These are phyloP conservation scores for Aethes cnicana DNA, from an alignment of 2,888 invertebrate genomes.

Conservation along the genomic window DNA sequence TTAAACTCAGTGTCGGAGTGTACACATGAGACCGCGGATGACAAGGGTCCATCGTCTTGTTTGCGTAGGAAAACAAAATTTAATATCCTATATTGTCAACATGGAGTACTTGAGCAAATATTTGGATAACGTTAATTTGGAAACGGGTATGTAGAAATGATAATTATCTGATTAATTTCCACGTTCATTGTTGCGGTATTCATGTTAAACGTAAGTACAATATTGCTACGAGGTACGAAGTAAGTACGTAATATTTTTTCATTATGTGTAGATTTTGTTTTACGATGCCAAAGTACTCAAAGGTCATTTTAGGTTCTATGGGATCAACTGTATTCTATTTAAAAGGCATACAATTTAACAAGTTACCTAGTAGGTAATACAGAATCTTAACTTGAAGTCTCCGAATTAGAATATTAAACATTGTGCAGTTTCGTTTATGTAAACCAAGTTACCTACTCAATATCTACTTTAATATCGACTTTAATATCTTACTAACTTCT, in stretches of 20 bases:
- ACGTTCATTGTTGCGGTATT: not conserved
- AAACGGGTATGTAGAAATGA: conserved; percentile 22
- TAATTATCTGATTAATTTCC: conserved; percentile 33
- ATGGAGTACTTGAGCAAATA: conserved; percentile 45
- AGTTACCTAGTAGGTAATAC: too few relatives aligned
- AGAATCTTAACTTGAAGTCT: not conserved
- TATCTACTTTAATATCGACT: too few relatives aligned
- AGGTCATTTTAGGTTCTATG: not conserved
- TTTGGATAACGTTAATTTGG: conserved; percentile 15
- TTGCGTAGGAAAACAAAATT: conserved; percentile 58
- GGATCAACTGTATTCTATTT: too few relatives aligned
- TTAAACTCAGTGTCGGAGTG: conserved; percentile 50
- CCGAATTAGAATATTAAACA: too few relatives aligned
- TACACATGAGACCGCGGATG: conserved; percentile 61
- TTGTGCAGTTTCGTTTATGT: too few relatives aligned
- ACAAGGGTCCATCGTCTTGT: conserved; percentile 58
- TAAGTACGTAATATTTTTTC: too few relatives aligned
- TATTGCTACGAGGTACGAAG: too few relatives aligned
- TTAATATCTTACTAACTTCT: too few relatives aligned
- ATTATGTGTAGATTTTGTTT: too few relatives aligned
- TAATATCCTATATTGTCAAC: conserved; percentile 59
- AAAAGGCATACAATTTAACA: too few relatives aligned
- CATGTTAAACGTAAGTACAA: too few relatives aligned
- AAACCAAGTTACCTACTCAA: too few relatives aligned
- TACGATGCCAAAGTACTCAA: not conserved